Base-by-base conservation (phyloP, 92 coral and sea anemone species). In the Plumapathes pennacea region DNA sequence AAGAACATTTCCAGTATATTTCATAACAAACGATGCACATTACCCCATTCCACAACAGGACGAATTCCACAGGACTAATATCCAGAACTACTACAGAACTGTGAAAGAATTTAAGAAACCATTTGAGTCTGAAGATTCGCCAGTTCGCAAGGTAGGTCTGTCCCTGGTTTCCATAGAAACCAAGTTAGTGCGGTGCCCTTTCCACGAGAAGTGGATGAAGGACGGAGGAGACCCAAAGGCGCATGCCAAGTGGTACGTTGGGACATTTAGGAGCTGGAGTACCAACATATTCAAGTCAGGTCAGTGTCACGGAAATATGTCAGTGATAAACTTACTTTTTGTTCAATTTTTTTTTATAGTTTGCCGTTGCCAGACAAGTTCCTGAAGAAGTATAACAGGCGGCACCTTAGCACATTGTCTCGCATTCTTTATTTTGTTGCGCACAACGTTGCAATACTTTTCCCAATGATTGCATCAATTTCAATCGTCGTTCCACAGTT, bases 151-250 rank as follows among this genome's bases (percentile, higher is more conserved):
- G 30, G 85, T 81, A 19, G 90, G 90, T 26, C 77, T 84, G 53
- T 71, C 79, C 14, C 60, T 78, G 32, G 78, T 78, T 78, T 78
- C 90, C 61, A 54, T 84, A 41, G 78, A 84, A 66, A 78, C 78
- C 19, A 76, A 54, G 32, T 42, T 72, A 20, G 76, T 78, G 13
- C 82, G 42, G 13, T 84, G 90, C 21, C 83, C 83, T 9, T 68
- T 44, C 15, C 50, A 41, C 21, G 46, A 66, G 14, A 82, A 38
- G 29, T 84, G 90, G 90, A 22, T 72, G 46, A 72, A 34, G 54
- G 71, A 67, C 51, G 79, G 74, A 10, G 90, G 90, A 3, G 86
- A 78, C 30, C 86, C 82, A 17, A 67, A 18, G 15, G 79, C 60
- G 48, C 70, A 71, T 48, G 90, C 90, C 9, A 51, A 53, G 25